Percentiles rank a stretch among this genome's conserved stretches.
phyloP scores from a whole-genome alignment of 2,113 vertebrate genomes.

The Pungitius pungitius region DNA sequence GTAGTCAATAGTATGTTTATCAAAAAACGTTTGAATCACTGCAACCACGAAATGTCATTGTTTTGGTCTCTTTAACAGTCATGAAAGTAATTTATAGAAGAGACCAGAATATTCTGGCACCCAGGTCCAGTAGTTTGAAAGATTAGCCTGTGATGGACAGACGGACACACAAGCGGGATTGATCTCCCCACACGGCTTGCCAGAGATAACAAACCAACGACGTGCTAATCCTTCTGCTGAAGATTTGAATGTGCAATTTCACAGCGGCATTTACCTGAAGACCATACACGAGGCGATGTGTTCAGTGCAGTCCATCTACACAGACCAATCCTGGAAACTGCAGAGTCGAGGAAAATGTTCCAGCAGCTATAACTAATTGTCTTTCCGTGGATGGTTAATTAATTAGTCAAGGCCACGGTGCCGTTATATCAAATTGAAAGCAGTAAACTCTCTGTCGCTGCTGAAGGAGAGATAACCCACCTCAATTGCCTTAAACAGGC shows the following conservation, averaged over 20 bases:
- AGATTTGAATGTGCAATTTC: not conserved
- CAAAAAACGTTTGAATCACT: not conserved
- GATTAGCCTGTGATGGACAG: not conserved
- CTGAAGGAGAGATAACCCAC: constrained; percentile 12
- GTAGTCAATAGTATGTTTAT: not conserved
- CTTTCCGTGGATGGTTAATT: constrained; percentile 52
- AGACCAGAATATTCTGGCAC: not conserved
- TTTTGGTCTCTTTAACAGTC: no score
- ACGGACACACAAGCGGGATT: not conserved
- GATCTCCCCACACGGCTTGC: not conserved
- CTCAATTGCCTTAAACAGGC: constrained; percentile 27
- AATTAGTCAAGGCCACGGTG: constrained; percentile 36
- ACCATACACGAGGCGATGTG: not conserved
- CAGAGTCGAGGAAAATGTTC: not conserved
- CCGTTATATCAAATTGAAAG: constrained; percentile 36
- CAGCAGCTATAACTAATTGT: constrained; percentile 38
- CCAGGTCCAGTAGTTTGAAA: not conserved
- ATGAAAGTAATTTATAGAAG: not conserved
- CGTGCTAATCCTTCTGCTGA: not conserved
- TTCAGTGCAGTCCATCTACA: not conserved
- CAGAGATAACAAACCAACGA: not conserved
- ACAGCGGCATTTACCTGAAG: not conserved
- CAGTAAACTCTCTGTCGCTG: constrained; percentile 4
- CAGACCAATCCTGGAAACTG: not conserved
- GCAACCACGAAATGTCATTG: not conserved